These are phyloP conservation scores for Globia sparganii DNA, from an alignment of 2,888 invertebrate genomes.

Conservation along the genomic window DNA sequence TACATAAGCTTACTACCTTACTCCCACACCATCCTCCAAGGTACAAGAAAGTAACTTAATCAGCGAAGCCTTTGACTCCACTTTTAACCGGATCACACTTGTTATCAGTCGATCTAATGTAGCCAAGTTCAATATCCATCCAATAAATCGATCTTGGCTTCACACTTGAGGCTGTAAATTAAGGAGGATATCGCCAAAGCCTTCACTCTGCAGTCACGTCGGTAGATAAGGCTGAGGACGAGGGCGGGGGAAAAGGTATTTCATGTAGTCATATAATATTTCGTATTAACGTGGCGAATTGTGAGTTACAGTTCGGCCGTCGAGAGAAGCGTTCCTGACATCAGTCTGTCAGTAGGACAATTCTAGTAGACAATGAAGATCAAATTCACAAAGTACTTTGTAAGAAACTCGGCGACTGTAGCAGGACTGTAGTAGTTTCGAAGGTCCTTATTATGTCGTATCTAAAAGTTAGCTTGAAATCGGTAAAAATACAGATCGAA, in stretches of 20 bases:
- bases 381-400: background rate
- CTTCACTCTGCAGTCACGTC: constrained; percentile 46
- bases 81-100: constrained; percentile 53
- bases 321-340: background rate
- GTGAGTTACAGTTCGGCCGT: constrained; percentile 6
- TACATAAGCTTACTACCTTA: constrained; percentile 1
- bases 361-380: background rate
- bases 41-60: constrained; percentile 45
- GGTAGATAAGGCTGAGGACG: constrained; percentile 44
- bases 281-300: constrained; percentile 34
- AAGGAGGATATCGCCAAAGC: constrained; percentile 52
- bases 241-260: constrained; percentile 38
- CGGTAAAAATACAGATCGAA: constrained; percentile 13
- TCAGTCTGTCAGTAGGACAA: background rate
- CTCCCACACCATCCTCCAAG: background rate
- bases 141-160: constrained; percentile 61
- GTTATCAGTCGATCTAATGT: constrained; percentile 48
- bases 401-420: too few relatives aligned
- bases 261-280: constrained; percentile 58
- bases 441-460: background rate
- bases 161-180: constrained; percentile 56
- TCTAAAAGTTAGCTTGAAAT: constrained; percentile 14
- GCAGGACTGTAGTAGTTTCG: background rate
- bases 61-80: constrained; percentile 33
- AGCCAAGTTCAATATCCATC: constrained; percentile 52